Evolutionary conservation across 2,797 vertebrate species (phyloP).

Genomic region (Dromococcyx pavoninus): DNA sequence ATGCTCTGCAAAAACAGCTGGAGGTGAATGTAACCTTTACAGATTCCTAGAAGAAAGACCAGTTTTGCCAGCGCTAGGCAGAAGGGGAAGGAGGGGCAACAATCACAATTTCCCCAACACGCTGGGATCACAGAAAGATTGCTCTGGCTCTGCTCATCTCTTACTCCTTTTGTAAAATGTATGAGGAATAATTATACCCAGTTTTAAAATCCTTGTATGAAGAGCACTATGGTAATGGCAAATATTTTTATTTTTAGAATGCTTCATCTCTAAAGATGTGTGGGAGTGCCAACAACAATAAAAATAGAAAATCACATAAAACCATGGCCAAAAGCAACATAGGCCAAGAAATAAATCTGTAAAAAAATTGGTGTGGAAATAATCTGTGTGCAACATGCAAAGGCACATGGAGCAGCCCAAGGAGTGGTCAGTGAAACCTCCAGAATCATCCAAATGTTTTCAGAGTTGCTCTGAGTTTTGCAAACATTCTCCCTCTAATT

Average conservation of each 20-base stretch:
- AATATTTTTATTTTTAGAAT: constrained; percentile 53
- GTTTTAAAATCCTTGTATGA: neutral
- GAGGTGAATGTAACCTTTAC: neutral
- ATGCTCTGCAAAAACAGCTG: neutral
- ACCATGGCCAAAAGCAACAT: neutral
- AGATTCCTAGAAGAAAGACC: neutral
- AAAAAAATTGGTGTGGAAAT: neutral
- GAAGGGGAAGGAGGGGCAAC: neutral
- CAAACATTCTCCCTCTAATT: constrained; percentile 31
- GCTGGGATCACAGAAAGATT: neutral
- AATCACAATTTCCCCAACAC: fast-evolving
- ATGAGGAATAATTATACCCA: neutral
- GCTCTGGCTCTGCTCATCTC: neutral
- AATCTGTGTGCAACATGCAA: neutral
- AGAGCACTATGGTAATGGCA: neutral
- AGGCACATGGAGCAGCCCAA: neutral
- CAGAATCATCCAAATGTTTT: neutral
- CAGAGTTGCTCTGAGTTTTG: neutral
- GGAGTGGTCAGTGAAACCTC: neutral
- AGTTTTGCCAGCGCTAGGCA: neutral
- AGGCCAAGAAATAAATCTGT: constrained; percentile 28
- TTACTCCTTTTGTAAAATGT: neutral
- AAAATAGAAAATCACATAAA: constrained; percentile 19
- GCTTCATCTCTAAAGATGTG: neutral
- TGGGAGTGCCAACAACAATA: constrained; percentile 27